These are phyloP conservation scores for Gymnodraco acuticeps DNA, from an alignment of 2,797 vertebrate species.

Conservation along the genomic window DNA sequence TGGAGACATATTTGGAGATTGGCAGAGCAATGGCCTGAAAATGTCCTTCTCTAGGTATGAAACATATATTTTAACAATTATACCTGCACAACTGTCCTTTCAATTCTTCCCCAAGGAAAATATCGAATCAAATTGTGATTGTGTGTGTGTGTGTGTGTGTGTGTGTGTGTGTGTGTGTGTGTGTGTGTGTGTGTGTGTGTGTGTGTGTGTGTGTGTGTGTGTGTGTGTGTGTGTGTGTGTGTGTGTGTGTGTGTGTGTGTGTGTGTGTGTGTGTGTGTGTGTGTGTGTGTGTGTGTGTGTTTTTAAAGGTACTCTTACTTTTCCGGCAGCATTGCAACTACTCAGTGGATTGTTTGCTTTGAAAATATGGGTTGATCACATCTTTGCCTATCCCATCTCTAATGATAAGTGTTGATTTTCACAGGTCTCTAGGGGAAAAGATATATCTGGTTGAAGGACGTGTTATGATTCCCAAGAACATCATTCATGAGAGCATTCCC, in stretches of 20 bases:
- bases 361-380: accelerated
- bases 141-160: too few relatives aligned
- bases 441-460: background rate
- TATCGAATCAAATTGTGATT: background rate
- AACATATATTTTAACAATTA: background rate
- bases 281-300: too few relatives aligned
- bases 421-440: background rate
- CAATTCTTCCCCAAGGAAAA: background rate
- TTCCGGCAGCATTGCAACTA: background rate
- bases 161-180: too few relatives aligned
- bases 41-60: slow-evolving; percentile 31
- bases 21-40: accelerated
- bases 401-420: slow-evolving; percentile 5
- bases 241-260: too few relatives aligned
- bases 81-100: background rate
- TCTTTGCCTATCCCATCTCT: background rate
- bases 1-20: background rate
- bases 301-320: background rate
- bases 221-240: too few relatives aligned
- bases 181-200: too few relatives aligned
- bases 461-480: accelerated
- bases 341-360: background rate
- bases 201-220: too few relatives aligned
- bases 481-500: background rate
- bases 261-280: too few relatives aligned